Evolutionary conservation across 2,888 invertebrate species (phyloP).

Genomic region (Meliscaeva auricollis): DNA sequence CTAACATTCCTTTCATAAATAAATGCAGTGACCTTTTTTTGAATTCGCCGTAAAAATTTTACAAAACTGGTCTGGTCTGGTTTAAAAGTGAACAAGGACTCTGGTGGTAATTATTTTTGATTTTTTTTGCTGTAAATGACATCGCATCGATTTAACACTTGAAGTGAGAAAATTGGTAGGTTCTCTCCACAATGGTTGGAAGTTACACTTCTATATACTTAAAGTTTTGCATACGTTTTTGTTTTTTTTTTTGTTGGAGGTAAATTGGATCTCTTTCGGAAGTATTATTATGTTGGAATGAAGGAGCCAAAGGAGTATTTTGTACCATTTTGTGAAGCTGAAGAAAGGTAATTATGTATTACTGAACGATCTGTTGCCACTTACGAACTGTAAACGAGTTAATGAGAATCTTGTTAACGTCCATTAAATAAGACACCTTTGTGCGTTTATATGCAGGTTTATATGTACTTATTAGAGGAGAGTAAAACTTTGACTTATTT

Average conservation of each 20-base stretch:
- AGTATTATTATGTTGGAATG: slow-evolving; percentile 41
- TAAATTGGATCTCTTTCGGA: slow-evolving; percentile 5
- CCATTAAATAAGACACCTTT: slow-evolving; percentile 30
- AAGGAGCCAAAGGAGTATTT: slow-evolving; percentile 27
- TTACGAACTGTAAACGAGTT: slow-evolving; percentile 46
- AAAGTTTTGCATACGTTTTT: slow-evolving; percentile 48
- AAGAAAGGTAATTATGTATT: slow-evolving; percentile 50
- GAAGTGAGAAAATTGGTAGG: slow-evolving; percentile 64
- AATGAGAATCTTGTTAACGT: slow-evolving; percentile 54
- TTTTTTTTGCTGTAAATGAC: background rate
- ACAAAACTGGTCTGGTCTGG: slow-evolving; percentile 7
- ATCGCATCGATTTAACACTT: slow-evolving; percentile 62
- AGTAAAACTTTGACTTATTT: too few relatives aligned
- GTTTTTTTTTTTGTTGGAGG: background rate
- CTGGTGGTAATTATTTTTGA: background rate
- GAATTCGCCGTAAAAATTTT: slow-evolving; percentile 36
- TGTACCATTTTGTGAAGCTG: slow-evolving; percentile 3
- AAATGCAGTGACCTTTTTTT: slow-evolving; percentile 49
- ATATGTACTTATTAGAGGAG: too few relatives aligned
- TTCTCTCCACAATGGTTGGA: background rate
- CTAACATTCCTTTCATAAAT: too few relatives aligned
- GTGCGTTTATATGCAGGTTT: slow-evolving; percentile 11
- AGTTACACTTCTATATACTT: slow-evolving; percentile 54
- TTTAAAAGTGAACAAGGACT: slow-evolving; percentile 12
- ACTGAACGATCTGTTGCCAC: slow-evolving; percentile 35